Evolutionary conservation across 92 coral and sea anemone species (phyloP), one percentile per base, ranked within the genome.

Genomic region (Palythoa grandis): DNA sequence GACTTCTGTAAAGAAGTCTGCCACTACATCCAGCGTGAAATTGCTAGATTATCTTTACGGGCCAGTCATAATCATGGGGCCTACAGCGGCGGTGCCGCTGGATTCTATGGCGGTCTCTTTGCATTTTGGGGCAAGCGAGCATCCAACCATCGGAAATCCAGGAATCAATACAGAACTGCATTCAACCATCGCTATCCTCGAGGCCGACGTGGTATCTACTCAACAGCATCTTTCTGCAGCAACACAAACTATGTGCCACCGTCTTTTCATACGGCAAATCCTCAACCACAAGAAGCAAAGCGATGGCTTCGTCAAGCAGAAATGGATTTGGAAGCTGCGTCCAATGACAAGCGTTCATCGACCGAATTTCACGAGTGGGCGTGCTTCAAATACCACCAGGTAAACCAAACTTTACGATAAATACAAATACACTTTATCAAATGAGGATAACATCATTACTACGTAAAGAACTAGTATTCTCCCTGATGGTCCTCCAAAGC

Each of bases 371-470:
- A 82, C 74, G 95, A 88, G 73, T 93, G 95, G 95, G 95, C 90
- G 3, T 93, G 95, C 85, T 93, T 93, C 76, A 93, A 93, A 50
- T 93, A 93, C 3, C 95, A 93, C 72, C 95, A 93, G 92, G 95
- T 93, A 65, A 66, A 82, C 65, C 7, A 43, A 43, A 8, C 7
- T 43, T 43, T 43, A 43, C 50, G 9, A 43, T 43, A 1, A 43
- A 29, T 29, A 29, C 35, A 29, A 29, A 29, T 29, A 29, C 1
- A 29, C 35, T 29, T 29, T 29, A 29, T 1, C 35, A 29, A 29
- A 29, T 29, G 35, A 29, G 1, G 35, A 29, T 29, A 29, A 29
- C 35, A 29, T 29, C 35, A 29, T 29, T 29, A 29, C 35, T 29
- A 29, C 1, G 35, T 29, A 29, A 29, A 29, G 35, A 0, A 29